These are phyloP conservation scores for Acromyrmex charruanus DNA, from an alignment of 1,140 invertebrate species.

Conservation along the genomic window DNA sequence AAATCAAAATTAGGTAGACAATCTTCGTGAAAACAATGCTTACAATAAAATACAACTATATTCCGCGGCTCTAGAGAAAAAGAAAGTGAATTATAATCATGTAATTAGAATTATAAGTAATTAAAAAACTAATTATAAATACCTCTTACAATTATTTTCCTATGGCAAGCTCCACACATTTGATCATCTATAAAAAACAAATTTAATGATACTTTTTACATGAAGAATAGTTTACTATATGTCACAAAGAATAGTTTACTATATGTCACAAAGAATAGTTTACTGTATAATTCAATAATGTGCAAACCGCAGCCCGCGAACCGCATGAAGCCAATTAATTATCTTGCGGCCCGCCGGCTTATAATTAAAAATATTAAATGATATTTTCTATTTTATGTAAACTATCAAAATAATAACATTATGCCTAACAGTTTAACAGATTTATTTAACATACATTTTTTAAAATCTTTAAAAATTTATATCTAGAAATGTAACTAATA, in stretches of 20 bases:
- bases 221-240: neutral
- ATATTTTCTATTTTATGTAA: too few species aligned
- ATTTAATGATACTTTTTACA: neutral
- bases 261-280: too few species aligned
- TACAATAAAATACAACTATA: constrained; percentile 95
- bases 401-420: too few species aligned
- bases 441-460: too few species aligned
- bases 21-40: constrained; percentile 95
- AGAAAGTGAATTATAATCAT: constrained; percentile 28
- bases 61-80: constrained; percentile 89
- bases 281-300: too few species aligned
- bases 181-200: constrained; percentile 88
- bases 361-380: too few species aligned
- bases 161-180: constrained; percentile 92
- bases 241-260: neutral
- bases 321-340: too few species aligned
- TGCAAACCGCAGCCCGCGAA: too few species aligned
- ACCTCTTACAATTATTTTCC: constrained; percentile 91
- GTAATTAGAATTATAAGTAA: constrained; percentile 27
- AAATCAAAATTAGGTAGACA: constrained; percentile 89
- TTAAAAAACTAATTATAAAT: constrained; percentile 60
- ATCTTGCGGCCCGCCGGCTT: too few species aligned
- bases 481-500: too few species aligned
- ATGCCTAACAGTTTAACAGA: too few species aligned
- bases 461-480: too few species aligned